Evolutionary conservation across 2,888 invertebrate species (phyloP).

Genomic region (Molorchus minor): DNA sequence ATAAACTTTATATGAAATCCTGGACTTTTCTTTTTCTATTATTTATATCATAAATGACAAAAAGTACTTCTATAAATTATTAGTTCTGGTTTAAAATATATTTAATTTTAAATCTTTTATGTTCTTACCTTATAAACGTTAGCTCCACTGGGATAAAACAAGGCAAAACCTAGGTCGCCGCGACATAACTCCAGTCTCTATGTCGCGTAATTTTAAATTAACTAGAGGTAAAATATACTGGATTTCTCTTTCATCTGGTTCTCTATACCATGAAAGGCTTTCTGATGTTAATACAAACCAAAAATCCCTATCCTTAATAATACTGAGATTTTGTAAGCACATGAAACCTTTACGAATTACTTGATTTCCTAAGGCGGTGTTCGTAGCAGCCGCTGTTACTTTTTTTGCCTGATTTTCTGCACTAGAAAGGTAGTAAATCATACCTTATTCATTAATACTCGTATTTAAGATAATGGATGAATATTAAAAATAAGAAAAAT

Average conservation of each 20-base stretch:
- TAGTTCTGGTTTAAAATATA: neutral
- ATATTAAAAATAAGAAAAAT: too few species aligned
- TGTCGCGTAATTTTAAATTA: slow-evolving; percentile 93
- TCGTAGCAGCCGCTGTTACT: slow-evolving; percentile 83
- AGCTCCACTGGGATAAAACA: slow-evolving; percentile 97
- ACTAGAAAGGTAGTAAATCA: too few species aligned
- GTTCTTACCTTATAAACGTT: slow-evolving; percentile 87
- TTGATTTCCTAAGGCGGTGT: slow-evolving; percentile 88
- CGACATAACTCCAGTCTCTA: slow-evolving; percentile 98
- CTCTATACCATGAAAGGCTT: slow-evolving; percentile 87
- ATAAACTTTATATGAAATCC: too few species aligned
- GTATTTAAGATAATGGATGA: too few species aligned
- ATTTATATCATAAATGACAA: too few species aligned
- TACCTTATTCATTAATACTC: too few species aligned
- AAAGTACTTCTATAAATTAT: too few species aligned
- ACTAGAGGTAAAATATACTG: slow-evolving; percentile 99
- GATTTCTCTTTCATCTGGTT: slow-evolving; percentile 99
- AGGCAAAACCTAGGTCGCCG: slow-evolving; percentile 95
- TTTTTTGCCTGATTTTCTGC: slow-evolving; percentile 96
- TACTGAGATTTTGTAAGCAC: slow-evolving; percentile 98
- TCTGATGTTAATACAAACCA: slow-evolving; percentile 97
- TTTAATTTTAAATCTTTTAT: slow-evolving; percentile 1
- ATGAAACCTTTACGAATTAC: slow-evolving; percentile 99
- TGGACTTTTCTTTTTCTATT: too few species aligned
- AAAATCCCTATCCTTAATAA: slow-evolving; percentile 98